A percentile compares a stretch with the other conserved stretches of the same genome.
Evolutionary conservation across 2,113 vertebrate species (phyloP).

Genomic region (Hippoglossus stenolepis): DNA sequence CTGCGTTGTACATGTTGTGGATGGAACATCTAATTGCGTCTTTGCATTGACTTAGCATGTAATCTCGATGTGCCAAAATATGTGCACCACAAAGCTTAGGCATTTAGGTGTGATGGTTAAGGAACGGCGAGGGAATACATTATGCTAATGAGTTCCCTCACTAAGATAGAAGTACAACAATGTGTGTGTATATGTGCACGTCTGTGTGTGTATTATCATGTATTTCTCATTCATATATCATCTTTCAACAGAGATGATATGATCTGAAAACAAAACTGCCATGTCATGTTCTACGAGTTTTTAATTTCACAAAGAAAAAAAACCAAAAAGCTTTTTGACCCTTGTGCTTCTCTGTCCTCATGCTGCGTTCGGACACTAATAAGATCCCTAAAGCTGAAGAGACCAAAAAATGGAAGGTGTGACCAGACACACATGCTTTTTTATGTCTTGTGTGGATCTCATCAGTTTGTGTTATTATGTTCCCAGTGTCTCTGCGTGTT

Average conservation of each 20-base stretch:
- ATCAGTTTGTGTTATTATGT: constrained; percentile 36
- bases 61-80: too few species aligned
- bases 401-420: constrained; percentile 93
- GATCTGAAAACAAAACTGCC: constrained; percentile 17
- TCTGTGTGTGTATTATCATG: too few species aligned
- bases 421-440: constrained; percentile 41
- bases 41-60: too few species aligned
- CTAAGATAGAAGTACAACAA: too few species aligned
- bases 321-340: constrained; percentile 40
- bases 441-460: constrained; percentile 39
- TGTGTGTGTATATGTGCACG: too few species aligned
- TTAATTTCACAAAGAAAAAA: constrained; percentile 18
- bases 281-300: constrained; percentile 10
- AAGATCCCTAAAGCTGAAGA: constrained; percentile 95
- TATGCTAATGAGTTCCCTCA: too few species aligned
- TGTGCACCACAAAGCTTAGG: too few species aligned
- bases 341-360: constrained; percentile 67
- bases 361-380: constrained; percentile 72
- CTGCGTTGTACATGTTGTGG: too few species aligned
- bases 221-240: too few species aligned
- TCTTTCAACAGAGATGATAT: not conserved
- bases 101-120: too few species aligned
- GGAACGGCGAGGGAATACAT: too few species aligned
- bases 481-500: constrained; percentile 39
- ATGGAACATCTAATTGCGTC: too few species aligned